Evolutionary conservation across 2,888 invertebrate genomes (phyloP).

Genomic region (Chrysolina americana): DNA sequence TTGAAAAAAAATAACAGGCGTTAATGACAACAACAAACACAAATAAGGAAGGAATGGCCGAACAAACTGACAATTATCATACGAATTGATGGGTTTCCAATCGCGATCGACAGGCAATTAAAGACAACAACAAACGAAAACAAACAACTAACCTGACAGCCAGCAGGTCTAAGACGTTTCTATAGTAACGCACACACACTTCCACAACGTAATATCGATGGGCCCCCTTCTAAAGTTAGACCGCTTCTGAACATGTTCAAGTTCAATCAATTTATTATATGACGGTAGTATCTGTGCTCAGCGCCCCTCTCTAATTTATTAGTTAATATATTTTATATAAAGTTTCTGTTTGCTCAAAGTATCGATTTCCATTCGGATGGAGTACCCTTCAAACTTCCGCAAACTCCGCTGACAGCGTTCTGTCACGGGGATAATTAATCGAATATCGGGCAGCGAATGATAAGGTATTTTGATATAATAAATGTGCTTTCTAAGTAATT

Average conservation of each 20-base stretch:
- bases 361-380: constrained; percentile 27
- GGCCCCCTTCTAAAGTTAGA: constrained; percentile 36
- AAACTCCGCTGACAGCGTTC: constrained; percentile 19
- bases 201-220: not conserved
- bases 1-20: not conserved
- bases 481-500: not conserved
- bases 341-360: constrained; percentile 27
- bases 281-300: constrained; percentile 39
- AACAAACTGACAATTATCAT: not conserved
- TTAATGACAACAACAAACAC: not conserved
- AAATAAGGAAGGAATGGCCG: not conserved
- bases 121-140: constrained; percentile 8
- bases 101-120: not conserved
- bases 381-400: constrained; percentile 21
- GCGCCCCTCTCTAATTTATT: constrained; percentile 45
- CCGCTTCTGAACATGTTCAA: constrained; percentile 43
- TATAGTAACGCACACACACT: constrained; percentile 16
- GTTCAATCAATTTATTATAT: constrained; percentile 46
- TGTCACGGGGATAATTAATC: constrained; percentile 1
- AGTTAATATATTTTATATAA: constrained; percentile 38
- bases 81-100: not conserved
- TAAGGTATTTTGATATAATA: not conserved
- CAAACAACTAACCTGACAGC: constrained; percentile 19
- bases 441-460: not conserved
- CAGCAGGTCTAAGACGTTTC: constrained; percentile 4